These are phyloP conservation scores for Stictocephala bisonia DNA, from an alignment of 2,888 invertebrate genomes.

Conservation along the genomic window DNA sequence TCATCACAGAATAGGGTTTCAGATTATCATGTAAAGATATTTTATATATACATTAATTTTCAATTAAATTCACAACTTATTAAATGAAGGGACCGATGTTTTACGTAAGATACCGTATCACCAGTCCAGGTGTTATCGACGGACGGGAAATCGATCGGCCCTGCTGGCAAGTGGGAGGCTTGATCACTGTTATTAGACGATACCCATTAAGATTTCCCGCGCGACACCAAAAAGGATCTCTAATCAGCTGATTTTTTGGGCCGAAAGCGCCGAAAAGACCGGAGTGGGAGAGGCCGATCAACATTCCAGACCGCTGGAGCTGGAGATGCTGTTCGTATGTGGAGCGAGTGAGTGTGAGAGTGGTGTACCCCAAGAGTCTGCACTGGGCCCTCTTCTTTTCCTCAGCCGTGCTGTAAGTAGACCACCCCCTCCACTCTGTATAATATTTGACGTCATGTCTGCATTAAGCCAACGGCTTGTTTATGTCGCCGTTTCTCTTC, in stretches of 20 bases:
- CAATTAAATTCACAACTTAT: too few species aligned
- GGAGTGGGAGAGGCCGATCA: conserved; percentile 19
- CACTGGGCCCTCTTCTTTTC: not conserved
- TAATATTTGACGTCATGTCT: not conserved
- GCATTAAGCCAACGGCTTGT: conserved; percentile 4
- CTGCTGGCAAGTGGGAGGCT: not conserved
- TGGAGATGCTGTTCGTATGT: conserved; percentile 23
- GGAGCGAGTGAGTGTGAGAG: conserved; percentile 26
- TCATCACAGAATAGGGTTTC: too few species aligned
- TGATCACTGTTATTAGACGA: conserved; percentile 5
- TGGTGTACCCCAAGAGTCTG: conserved; percentile 17
- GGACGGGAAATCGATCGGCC: too few species aligned
- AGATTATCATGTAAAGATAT: too few species aligned
- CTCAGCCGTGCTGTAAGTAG: conserved; percentile 20
- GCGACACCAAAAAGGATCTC: conserved; percentile 31
- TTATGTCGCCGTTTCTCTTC: conserved; percentile 7
- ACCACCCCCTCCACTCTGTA: conserved; percentile 30
- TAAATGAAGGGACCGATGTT: too few species aligned
- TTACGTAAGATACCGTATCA: too few species aligned
- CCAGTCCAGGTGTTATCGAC: too few species aligned
- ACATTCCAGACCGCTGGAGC: conserved; percentile 25
- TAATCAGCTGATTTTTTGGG: conserved; percentile 40
- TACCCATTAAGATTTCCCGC: conserved; percentile 41
- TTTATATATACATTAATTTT: too few species aligned
- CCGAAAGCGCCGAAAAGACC: conserved; percentile 24